Evolutionary conservation across 2,113 vertebrate species (phyloP), one percentile per base, ranked within the genome.

Genomic region (Ptilorrhoa leucosticta): DNA sequence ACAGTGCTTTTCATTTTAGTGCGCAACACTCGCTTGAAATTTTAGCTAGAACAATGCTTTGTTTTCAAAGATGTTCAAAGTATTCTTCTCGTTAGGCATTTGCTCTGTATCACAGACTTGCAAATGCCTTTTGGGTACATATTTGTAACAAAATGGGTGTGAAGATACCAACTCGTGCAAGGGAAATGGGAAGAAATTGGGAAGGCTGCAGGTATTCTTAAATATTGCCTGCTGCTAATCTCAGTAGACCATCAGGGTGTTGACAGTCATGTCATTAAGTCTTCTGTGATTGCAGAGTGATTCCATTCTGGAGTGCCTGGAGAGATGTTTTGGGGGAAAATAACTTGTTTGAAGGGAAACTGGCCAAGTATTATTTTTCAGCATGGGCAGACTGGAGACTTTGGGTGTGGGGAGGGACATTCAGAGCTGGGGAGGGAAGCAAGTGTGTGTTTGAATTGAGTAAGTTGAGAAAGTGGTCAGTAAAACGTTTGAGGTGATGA

Each of bases 41-140:
- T 95, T 83, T 57, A 95, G 31, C 53, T 85, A 72, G 82, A 95
- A 96, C 89, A 96, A 92, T 96, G 90, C 87, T 90, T 96, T 97
- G 85, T 93, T 95, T 96, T 94, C 63, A 79, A 70, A 90, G 94
- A 83, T 51, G n/a, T 93, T 95, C 47, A 17, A 91, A 91, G 90
- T 93, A 70, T 72, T 91, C 18, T 35, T 82, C 37, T 69, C 40
- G 64, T 63, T 82, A 68, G 15, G 78, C 63, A 70, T 33, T 89
- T 88, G 58, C 42, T 90, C 26, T 28, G 0, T 79, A 28, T 91
- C 39, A 20, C 24, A 87, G 75, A 77, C 63, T 95, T 96, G 58
- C 63, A 83, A 81, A 73, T 90, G 45, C 45, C 24, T 92, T 83
- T 90, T 60, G n/a, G 50, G 45, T 87, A 81, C 1, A 0, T 64